Conservation (phyloP, 2,113 vertebrate genomes). For the Cercocebus atys region DNA sequence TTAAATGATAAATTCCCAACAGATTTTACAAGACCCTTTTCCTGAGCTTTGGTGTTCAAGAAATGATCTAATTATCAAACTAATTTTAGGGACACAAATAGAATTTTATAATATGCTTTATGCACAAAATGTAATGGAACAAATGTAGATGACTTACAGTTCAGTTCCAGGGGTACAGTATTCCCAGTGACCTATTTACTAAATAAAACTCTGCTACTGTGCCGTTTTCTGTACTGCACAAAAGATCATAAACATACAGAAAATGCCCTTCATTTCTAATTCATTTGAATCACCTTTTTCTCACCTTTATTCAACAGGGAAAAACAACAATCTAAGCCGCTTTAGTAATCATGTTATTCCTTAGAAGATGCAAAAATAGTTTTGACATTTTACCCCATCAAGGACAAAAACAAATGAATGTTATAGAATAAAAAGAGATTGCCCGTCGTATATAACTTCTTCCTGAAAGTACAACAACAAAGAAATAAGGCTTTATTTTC, state of each 20-base stretch:
- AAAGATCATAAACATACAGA: background rate
- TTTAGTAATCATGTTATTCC: constrained; percentile 41
- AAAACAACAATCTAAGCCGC: constrained; percentile 35
- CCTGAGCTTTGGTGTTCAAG: constrained; percentile 65
- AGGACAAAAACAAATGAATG: constrained; percentile 50
- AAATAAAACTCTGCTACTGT: constrained; percentile 27
- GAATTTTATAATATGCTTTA: constrained; percentile 56
- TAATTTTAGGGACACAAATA: constrained; percentile 71
- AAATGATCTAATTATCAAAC: constrained; percentile 60
- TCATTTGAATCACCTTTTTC: constrained; percentile 7
- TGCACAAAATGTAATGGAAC: constrained; percentile 42
- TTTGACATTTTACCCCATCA: background rate
- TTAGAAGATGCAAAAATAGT: constrained; percentile 54
- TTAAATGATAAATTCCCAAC: background rate
- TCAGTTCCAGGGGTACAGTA: constrained; percentile 31
- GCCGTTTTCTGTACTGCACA: background rate
- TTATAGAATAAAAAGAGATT: background rate
- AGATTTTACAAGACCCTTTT: background rate
- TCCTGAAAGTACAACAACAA: constrained; percentile 15
- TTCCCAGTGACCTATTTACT: constrained; percentile 59
- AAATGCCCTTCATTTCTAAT: constrained; percentile 15
- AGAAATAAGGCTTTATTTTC: background rate
- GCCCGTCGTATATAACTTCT: background rate
- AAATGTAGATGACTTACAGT: constrained; percentile 49
- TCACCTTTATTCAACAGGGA: constrained; percentile 45